Percentiles rank a stretch among this genome's conserved stretches.
Evolutionary conservation across 2,797 vertebrate genomes (phyloP).

Genomic region (Myotis myotis): DNA sequence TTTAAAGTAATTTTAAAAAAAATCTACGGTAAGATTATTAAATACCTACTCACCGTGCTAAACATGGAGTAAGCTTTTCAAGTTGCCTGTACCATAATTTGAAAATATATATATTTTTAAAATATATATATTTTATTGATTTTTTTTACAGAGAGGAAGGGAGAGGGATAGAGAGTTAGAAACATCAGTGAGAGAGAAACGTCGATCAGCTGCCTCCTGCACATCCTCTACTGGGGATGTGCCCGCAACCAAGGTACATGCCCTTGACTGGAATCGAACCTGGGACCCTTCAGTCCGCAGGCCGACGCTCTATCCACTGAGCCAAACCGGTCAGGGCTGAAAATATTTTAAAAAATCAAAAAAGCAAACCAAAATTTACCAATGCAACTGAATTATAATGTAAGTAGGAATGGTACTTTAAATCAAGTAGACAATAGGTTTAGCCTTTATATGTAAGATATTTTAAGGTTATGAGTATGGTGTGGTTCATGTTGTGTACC

Average conservation of each 20-base stretch:
- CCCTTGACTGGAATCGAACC: too few species aligned
- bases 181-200: too few species aligned
- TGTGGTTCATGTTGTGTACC: constrained; percentile 31
- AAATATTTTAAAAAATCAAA: neutral
- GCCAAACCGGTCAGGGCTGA: neutral
- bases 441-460: neutral
- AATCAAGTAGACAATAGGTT: neutral
- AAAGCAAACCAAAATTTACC: constrained; percentile 10
- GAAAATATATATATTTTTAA: neutral
- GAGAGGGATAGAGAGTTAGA: too few species aligned
- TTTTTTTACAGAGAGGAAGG: too few species aligned
- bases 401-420: constrained; percentile 19
- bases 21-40: neutral
- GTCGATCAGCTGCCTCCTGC: too few species aligned
- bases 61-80: constrained; percentile 29
- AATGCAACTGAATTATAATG: neutral
- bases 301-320: too few species aligned
- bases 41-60: neutral
- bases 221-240: too few species aligned
- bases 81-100: neutral
- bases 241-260: too few species aligned
- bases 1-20: constrained; percentile 16
- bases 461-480: constrained; percentile 44
- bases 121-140: too few species aligned
- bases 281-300: too few species aligned